Percentiles rank a stretch among this genome's conserved stretches.
phyloP scores from a whole-genome alignment of 2,113 vertebrate species.

The Lophura nycthemera region DNA sequence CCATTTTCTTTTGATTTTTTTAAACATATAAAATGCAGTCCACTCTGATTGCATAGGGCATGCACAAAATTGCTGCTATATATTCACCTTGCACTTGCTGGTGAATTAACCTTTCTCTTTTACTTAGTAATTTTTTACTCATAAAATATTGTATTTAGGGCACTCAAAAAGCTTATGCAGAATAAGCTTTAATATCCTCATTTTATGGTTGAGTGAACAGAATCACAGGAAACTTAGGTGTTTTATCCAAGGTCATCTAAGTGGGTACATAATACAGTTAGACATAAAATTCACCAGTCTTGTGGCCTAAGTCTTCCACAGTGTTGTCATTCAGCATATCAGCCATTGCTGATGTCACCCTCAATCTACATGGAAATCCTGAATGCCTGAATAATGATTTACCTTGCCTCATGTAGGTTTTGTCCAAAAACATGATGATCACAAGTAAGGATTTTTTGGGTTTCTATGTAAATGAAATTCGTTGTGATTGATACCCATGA shows the following conservation, averaged over 20 bases:
- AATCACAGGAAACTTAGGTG: not conserved
- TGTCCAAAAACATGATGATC: not conserved
- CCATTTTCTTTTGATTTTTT: not conserved
- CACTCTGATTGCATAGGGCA: not conserved
- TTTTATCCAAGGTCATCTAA: not conserved
- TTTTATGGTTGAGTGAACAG: constrained; percentile 25
- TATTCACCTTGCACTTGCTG: not conserved
- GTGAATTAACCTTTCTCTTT: not conserved
- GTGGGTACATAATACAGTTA: not conserved
- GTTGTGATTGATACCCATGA: not conserved
- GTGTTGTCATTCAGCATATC: not conserved
- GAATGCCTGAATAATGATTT: not conserved
- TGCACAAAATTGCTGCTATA: not conserved
- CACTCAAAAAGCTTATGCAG: not conserved
- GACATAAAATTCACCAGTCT: not conserved
- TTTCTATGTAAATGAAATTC: not conserved
- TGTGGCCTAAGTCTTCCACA: not conserved
- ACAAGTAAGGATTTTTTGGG: not conserved
- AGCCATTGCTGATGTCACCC: not conserved
- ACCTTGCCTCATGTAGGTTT: not conserved
- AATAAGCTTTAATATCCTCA: constrained; percentile 31
- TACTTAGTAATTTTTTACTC: not conserved
- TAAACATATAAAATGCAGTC: not conserved
- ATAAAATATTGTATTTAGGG: not conserved
- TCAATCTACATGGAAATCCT: not conserved